phyloP scores from a whole-genome alignment of 2,888 invertebrate species.

The Schizaphis graminum region DNA sequence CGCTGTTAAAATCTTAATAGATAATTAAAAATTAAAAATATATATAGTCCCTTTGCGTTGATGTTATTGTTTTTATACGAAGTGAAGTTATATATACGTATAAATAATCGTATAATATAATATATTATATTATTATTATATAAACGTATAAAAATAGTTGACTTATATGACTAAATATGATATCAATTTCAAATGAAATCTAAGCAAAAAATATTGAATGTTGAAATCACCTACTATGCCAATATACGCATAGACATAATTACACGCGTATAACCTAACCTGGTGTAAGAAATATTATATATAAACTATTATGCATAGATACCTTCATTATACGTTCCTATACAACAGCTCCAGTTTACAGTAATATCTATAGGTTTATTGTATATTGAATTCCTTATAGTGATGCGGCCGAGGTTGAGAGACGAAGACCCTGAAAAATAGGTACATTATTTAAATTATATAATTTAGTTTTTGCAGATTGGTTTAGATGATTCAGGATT shows the following conservation, averaged over 20 bases:
- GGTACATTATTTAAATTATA: too few relatives aligned
- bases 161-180: not conserved
- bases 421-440: too few relatives aligned
- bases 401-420: too few relatives aligned
- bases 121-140: too few relatives aligned
- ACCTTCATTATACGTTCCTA: not conserved
- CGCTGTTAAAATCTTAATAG: too few relatives aligned
- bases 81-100: not conserved
- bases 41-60: not conserved
- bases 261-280: not conserved
- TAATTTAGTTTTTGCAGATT: too few relatives aligned
- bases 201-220: not conserved
- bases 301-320: not conserved
- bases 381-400: too few relatives aligned
- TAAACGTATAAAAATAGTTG: not conserved
- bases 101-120: not conserved
- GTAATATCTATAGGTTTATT: too few relatives aligned
- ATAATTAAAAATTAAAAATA: too few relatives aligned
- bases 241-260: not conserved
- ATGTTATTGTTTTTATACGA: not conserved
- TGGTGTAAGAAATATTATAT: not conserved
- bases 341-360: not conserved
- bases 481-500: too few relatives aligned
- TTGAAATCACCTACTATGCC: not conserved
- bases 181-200: conserved; percentile 1